Evolutionary conservation across 2,888 invertebrate genomes (phyloP).

Genomic region (Hypsopygia costalis): DNA sequence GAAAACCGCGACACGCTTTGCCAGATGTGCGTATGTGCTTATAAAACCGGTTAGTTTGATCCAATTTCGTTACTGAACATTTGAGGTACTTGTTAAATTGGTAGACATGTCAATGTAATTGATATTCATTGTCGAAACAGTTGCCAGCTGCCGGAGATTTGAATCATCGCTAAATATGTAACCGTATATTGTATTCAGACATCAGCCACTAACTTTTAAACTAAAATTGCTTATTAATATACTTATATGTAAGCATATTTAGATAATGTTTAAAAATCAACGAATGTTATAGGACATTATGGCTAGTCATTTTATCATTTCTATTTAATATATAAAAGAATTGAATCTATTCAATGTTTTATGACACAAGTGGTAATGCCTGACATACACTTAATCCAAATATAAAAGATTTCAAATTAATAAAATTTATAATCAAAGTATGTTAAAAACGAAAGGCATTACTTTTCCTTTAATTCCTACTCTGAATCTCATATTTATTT

Average conservation of each 20-base stretch:
- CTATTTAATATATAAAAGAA: conserved; percentile 25
- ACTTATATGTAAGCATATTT: conserved; percentile 37
- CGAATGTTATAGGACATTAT: conserved; percentile 63
- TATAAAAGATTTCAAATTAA: too few species aligned
- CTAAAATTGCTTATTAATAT: conserved; percentile 40
- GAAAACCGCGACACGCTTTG: too few species aligned
- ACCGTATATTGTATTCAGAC: conserved; percentile 28
- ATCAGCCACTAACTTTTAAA: conserved; percentile 27
- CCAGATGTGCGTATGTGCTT: not conserved
- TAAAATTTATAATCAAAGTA: not conserved
- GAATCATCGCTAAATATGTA: conserved; percentile 50
- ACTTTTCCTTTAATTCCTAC: conserved; percentile 9
- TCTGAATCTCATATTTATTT: conserved; percentile 39
- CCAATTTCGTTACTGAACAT: conserved; percentile 32
- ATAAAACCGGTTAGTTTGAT: conserved; percentile 23
- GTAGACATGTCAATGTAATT: conserved; percentile 52
- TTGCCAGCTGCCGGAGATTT: conserved; percentile 43
- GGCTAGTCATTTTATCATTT: conserved; percentile 63
- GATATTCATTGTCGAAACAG: conserved; percentile 51
- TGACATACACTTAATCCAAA: not conserved
- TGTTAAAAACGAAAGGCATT: too few species aligned
- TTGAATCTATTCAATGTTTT: not conserved
- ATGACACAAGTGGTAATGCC: not conserved
- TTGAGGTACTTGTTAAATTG: conserved; percentile 50
- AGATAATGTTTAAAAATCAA: conserved; percentile 55